Percentiles rank a stretch among this genome's conserved stretches.
Evolutionary conservation across 1,140 invertebrate species (phyloP).

Genomic region (Orchestia grillus): DNA sequence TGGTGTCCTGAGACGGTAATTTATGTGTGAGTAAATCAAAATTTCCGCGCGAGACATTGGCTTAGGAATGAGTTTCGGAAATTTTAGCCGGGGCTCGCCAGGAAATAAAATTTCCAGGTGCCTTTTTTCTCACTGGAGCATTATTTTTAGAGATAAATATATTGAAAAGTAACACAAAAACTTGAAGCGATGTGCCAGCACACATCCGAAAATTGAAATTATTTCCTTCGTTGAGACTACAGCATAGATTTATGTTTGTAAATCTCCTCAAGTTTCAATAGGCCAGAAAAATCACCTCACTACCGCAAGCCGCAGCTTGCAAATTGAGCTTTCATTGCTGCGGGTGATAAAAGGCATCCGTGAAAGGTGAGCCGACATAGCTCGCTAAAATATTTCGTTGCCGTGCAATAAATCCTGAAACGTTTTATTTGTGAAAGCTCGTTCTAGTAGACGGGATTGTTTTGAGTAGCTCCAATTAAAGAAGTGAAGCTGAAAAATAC

Average conservation of each 20-base stretch:
- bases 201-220: background rate
- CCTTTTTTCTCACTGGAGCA: background rate
- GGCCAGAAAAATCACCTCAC: background rate
- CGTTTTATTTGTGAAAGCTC: background rate
- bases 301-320: background rate
- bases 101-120: background rate
- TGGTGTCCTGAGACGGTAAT: background rate
- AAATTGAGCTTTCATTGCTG: background rate
- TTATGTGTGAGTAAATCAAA: background rate
- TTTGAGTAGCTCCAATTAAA: background rate
- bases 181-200: background rate
- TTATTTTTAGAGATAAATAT: background rate
- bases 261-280: background rate
- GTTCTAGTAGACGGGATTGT: background rate
- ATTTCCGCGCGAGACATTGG: background rate
- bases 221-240: background rate
- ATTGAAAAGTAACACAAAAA: background rate
- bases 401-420: background rate
- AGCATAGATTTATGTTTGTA: background rate
- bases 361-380: background rate
- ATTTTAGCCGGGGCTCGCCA: background rate
- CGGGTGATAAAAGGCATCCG: background rate
- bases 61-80: background rate
- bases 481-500: conserved; percentile 8
- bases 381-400: background rate